Evolutionary conservation across 2,797 vertebrate genomes (phyloP).

Genomic region (Vipera latastei): DNA sequence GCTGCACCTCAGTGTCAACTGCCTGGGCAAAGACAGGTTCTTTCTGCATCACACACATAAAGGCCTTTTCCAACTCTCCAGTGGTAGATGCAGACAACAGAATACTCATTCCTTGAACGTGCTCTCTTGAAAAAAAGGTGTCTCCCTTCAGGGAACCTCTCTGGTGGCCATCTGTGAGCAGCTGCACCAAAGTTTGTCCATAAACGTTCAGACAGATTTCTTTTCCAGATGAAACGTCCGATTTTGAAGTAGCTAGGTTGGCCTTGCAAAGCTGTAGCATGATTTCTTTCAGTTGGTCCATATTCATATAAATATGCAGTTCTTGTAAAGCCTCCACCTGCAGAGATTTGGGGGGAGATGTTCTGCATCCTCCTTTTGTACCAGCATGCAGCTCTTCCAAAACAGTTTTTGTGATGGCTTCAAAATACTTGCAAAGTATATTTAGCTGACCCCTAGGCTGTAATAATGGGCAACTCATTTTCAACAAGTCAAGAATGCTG

Average conservation of each 20-base stretch:
- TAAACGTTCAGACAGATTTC: slow-evolving; percentile 75
- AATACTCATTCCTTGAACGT: slow-evolving; percentile 76
- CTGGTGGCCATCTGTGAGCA: slow-evolving; percentile 73
- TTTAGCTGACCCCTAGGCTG: slow-evolving; percentile 57
- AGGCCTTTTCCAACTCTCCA: slow-evolving; percentile 74
- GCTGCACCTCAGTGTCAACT: slow-evolving; percentile 72
- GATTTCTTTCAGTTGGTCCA: slow-evolving; percentile 72
- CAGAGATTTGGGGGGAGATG: slow-evolving; percentile 55
- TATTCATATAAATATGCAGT: slow-evolving; percentile 77
- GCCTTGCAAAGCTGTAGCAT: slow-evolving; percentile 80
- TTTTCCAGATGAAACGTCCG: slow-evolving; percentile 10
- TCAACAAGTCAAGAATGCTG: slow-evolving; percentile 75
- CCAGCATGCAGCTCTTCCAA: slow-evolving; percentile 73
- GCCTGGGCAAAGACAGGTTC: slow-evolving; percentile 75
- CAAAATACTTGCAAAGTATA: slow-evolving; percentile 73
- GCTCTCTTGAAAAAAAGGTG: slow-evolving; percentile 72
- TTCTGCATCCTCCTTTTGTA: background rate
- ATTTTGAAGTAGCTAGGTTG: slow-evolving; percentile 62
- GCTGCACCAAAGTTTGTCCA: slow-evolving; percentile 75
- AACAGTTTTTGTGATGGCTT: slow-evolving; percentile 71
- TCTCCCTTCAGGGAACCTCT: slow-evolving; percentile 52
- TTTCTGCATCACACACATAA: slow-evolving; percentile 73
- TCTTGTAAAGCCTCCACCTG: slow-evolving; percentile 77
- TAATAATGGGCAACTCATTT: slow-evolving; percentile 66
- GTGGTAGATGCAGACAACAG: slow-evolving; percentile 78